Percentiles rank a stretch among this genome's conserved stretches.
Evolutionary conservation across 2,113 vertebrate genomes (phyloP).

Genomic region (Corythornis cristatus): DNA sequence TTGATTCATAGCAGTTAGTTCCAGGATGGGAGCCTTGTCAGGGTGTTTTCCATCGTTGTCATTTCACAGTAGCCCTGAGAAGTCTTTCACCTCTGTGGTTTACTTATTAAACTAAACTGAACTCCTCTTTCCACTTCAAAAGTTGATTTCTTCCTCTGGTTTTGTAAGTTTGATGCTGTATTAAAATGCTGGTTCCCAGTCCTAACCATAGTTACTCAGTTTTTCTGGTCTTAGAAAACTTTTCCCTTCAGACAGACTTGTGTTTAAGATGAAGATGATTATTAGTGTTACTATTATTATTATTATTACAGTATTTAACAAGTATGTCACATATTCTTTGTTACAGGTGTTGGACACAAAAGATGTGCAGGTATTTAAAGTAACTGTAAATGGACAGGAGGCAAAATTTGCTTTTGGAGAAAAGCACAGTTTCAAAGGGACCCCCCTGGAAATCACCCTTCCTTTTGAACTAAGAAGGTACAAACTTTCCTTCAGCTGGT

Average conservation of each 20-base stretch:
- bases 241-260: background rate
- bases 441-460: constrained; percentile 85
- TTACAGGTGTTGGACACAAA: constrained; percentile 89
- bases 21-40: background rate
- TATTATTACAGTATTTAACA: background rate
- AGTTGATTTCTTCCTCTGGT: background rate
- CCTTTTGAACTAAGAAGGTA: constrained; percentile 91
- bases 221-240: background rate
- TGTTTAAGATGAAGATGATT: no score
- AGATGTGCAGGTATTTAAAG: constrained; percentile 84
- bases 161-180: background rate
- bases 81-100: background rate
- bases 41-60: rapidly evolving
- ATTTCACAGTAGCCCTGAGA: background rate
- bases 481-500: background rate
- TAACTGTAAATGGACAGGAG: constrained; percentile 84
- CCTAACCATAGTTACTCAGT: background rate
- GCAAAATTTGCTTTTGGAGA: constrained; percentile 84
- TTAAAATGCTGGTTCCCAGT: background rate
- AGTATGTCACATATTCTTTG: background rate
- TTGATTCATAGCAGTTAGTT: rapidly evolving
- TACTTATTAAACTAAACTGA: background rate
- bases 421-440: constrained; percentile 89
- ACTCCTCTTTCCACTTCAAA: background rate
- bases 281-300: no score